Evolutionary conservation across 2,888 invertebrate species (phyloP).

Genomic region (Chirona hameri): DNA sequence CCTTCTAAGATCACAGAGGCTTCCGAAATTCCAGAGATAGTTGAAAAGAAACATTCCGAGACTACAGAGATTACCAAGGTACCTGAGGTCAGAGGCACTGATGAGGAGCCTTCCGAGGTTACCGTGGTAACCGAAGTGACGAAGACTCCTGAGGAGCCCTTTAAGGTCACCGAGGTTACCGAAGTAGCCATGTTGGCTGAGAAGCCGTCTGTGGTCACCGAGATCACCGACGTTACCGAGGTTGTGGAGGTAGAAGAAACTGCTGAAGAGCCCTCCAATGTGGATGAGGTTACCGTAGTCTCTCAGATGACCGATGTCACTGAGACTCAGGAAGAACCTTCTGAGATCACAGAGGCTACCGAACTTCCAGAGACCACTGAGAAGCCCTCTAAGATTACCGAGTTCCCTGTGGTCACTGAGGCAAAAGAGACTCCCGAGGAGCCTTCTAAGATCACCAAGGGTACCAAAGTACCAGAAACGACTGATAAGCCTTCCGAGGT

Average conservation of each 20-base stretch:
- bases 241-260: too few relatives aligned
- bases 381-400: neutral
- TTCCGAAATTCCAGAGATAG: neutral
- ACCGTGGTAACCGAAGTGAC: too few relatives aligned
- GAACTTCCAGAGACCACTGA: too few relatives aligned
- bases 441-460: neutral
- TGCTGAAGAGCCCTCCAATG: too few relatives aligned
- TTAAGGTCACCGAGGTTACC: neutral
- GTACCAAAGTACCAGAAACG: neutral
- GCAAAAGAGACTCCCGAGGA: neutral
- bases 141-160: neutral
- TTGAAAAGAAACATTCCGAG: neutral
- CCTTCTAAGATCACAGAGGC: neutral
- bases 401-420: neutral
- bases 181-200: neutral
- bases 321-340: neutral
- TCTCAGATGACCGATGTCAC: too few relatives aligned
- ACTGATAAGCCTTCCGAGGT: neutral
- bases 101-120: neutral
- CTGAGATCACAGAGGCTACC: too few relatives aligned
- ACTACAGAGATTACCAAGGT: neutral
- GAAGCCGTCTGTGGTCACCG: neutral
- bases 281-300: too few relatives aligned
- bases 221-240: too few relatives aligned
- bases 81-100: neutral